phyloP scores from a whole-genome alignment of 2,888 invertebrate genomes.

The Cephus nigrinus region DNA sequence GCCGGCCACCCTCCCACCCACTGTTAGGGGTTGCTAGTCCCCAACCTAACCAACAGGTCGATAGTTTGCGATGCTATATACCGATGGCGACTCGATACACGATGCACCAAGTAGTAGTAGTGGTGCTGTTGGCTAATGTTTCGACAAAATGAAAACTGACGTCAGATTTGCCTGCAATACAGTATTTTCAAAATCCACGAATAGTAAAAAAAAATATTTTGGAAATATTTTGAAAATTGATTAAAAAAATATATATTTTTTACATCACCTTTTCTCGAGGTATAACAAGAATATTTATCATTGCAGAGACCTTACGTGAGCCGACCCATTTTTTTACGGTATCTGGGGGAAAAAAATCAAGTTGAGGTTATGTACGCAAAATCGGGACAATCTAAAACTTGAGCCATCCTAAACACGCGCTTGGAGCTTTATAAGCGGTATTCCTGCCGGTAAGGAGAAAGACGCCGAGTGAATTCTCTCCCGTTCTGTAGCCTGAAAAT shows the following conservation, averaged over 20 bases:
- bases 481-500: neutral
- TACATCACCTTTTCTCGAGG: too few relatives aligned
- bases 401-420: neutral
- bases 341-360: too few relatives aligned
- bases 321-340: neutral
- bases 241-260: too few relatives aligned
- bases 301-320: neutral
- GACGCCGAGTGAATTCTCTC: neutral
- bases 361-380: neutral
- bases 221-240: too few relatives aligned
- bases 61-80: constrained; percentile 14
- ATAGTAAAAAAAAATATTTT: too few relatives aligned
- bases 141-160: too few relatives aligned
- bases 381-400: neutral
- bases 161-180: too few relatives aligned
- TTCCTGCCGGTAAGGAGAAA: too few relatives aligned
- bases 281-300: too few relatives aligned
- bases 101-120: neutral
- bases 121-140: too few relatives aligned
- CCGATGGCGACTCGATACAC: constrained; percentile 16
- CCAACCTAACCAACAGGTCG: constrained; percentile 17
- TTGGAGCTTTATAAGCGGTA: neutral
- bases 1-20: neutral
- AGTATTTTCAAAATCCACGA: too few relatives aligned
- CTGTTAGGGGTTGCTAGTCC: neutral